phyloP scores from a whole-genome alignment of 1,140 invertebrate species.

The Papilio aristodemus region DNA sequence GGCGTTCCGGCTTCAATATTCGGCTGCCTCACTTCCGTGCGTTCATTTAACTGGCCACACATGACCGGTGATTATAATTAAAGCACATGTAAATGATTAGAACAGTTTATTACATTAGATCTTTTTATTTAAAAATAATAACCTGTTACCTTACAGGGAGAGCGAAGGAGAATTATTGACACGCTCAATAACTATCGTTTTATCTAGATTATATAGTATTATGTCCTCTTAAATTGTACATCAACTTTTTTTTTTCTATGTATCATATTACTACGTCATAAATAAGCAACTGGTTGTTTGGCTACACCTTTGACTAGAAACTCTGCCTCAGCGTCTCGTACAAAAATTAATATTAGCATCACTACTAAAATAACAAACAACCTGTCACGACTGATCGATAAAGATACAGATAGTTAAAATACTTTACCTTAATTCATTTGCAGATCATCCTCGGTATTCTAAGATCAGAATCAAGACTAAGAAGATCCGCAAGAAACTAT shows the following conservation, averaged over 20 bases:
- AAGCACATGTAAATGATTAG: not conserved
- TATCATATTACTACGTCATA: too few species aligned
- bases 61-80: not conserved
- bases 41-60: conserved; percentile 22
- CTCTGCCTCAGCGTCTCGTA: too few species aligned
- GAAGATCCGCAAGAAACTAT: not conserved
- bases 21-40: conserved; percentile 23
- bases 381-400: not conserved
- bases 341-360: not conserved
- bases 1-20: conserved; percentile 37
- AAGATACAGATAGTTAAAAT: not conserved
- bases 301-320: too few species aligned
- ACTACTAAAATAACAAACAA: not conserved
- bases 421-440: not conserved
- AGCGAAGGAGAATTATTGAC: too few species aligned
- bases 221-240: too few species aligned
- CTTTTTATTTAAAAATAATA: too few species aligned
- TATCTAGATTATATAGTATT: too few species aligned
- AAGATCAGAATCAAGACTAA: too few species aligned
- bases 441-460: not conserved
- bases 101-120: not conserved
- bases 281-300: too few species aligned
- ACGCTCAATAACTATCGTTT: too few species aligned
- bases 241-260: too few species aligned
- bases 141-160: too few species aligned